Percentiles rank a stretch among this genome's conserved stretches.
phyloP scores from a whole-genome alignment of 2,888 invertebrate genomes.

The Epinotia ramella region DNA sequence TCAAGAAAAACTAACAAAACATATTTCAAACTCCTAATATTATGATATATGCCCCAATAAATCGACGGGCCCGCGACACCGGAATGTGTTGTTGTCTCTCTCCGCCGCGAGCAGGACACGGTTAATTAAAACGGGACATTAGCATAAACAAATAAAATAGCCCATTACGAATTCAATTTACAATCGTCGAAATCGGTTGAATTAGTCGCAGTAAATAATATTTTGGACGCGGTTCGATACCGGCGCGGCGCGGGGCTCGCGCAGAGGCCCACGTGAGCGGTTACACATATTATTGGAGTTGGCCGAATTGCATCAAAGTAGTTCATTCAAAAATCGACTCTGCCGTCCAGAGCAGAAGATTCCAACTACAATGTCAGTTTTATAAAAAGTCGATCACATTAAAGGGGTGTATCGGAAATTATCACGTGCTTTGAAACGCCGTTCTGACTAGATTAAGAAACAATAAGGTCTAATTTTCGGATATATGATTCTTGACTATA shows the following conservation, averaged over 20 bases:
- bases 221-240: conserved; percentile 71
- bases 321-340: no score
- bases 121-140: conserved; percentile 82
- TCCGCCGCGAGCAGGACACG: conserved; percentile 59
- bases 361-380: no score
- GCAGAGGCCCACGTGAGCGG: not conserved
- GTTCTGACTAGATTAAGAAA: no score
- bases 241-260: conserved; percentile 51
- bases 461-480: no score
- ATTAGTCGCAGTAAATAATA: conserved; percentile 85
- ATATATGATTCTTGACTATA: no score
- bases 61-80: conserved; percentile 63
- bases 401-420: no score
- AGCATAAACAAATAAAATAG: conserved; percentile 85
- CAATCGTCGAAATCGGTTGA: conserved; percentile 81
- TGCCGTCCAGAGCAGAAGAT: no score
- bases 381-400: no score
- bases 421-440: no score
- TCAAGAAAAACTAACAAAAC: conserved; percentile 59
- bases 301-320: no score
- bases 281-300: no score
- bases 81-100: conserved; percentile 57
- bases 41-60: conserved; percentile 77
- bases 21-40: conserved; percentile 71
- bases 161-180: conserved; percentile 85